phyloP scores from a whole-genome alignment of 2,888 invertebrate genomes.

The Cheilosia soror region DNA sequence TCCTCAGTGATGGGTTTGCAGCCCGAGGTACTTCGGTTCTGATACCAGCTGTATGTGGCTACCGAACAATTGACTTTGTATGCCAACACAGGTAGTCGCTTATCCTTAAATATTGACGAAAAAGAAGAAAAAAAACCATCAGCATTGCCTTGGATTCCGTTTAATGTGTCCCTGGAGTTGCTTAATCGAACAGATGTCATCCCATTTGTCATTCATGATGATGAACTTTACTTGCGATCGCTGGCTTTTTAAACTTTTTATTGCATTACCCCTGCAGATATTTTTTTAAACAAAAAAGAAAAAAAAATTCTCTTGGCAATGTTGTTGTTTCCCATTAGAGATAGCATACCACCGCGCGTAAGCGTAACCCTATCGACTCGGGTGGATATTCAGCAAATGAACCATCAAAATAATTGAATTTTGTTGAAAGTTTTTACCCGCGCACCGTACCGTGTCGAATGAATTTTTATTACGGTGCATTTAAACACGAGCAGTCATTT shows the following conservation, averaged over 20 bases:
- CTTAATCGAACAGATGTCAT: constrained; percentile 36
- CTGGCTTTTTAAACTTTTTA: constrained; percentile 22
- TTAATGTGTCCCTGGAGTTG: constrained; percentile 34
- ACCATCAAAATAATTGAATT: constrained; percentile 74
- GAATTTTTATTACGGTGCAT: constrained; percentile 66
- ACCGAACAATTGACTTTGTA: constrained; percentile 70
- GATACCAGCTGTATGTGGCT: constrained; percentile 64
- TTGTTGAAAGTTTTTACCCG: constrained; percentile 3
- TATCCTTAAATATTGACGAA: constrained; percentile 68
- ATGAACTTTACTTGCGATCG: constrained; percentile 8
- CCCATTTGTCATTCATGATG: constrained; percentile 43
- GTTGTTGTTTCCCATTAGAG: not conserved
- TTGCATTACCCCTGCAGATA: constrained; percentile 26
- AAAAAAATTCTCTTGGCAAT: not conserved
- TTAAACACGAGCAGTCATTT: constrained; percentile 68
- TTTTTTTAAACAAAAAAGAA: constrained; percentile 7
- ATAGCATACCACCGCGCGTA: constrained; percentile 1
- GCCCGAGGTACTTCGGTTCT: constrained; percentile 48
- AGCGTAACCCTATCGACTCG: constrained; percentile 39
- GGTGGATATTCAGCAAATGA: constrained; percentile 52
- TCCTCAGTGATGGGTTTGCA: constrained; percentile 44
- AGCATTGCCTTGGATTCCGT: constrained; percentile 31
- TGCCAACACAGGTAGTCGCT: constrained; percentile 57
- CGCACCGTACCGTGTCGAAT: constrained; percentile 35
- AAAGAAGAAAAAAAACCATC: constrained; percentile 6